Evolutionary conservation across 2,888 invertebrate species (phyloP), one percentile per base, ranked within the genome.

Genomic region (Cheilosia variabilis): DNA sequence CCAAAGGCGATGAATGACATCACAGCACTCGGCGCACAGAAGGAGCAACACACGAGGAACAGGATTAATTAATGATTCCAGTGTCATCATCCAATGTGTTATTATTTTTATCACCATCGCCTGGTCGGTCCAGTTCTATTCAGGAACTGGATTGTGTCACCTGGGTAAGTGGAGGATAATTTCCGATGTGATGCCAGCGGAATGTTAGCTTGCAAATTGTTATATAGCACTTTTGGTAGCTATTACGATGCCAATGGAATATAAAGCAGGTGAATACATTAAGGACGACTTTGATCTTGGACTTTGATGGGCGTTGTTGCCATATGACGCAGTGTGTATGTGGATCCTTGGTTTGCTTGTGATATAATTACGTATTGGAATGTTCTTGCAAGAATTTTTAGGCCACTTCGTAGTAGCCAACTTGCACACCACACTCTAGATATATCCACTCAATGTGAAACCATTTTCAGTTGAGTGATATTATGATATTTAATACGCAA

Each of bases 11-110:
- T 57, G 79, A 79, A 79, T 79, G 83, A 83, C 83, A 83, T 83
- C 83, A 83, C 79, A 72, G 50, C 24, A 57, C 27, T 6, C 2
- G 27, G 27, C 27, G 7, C 78, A 78, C 68, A 83, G 78, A 63
- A 73, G 72, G 73, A 68, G 68, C 66, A 62, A 45, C 66, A 72
- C 62, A 62, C 55, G 50, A 50, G 37, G 79, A 83, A 83, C 83
- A 83, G 83, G 83, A 83, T 83, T 83, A 83, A 83, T 83, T 79
- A 83, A 83, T 83, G 83, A 83, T 83, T 83, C 83, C 78, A 79
- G 78, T 79, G 83, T 83, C 83, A 83, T 83, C 78, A 83, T 79
- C 83, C 83, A 83, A 83, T 79, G 83, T 83, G 83, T 83, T 83
- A 83, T 83, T 83, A 83, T 83, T 83, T 83, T 83, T 83, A 83